These are phyloP conservation scores for Tachina lurida DNA, from an alignment of 2,888 invertebrate genomes.

Conservation along the genomic window DNA sequence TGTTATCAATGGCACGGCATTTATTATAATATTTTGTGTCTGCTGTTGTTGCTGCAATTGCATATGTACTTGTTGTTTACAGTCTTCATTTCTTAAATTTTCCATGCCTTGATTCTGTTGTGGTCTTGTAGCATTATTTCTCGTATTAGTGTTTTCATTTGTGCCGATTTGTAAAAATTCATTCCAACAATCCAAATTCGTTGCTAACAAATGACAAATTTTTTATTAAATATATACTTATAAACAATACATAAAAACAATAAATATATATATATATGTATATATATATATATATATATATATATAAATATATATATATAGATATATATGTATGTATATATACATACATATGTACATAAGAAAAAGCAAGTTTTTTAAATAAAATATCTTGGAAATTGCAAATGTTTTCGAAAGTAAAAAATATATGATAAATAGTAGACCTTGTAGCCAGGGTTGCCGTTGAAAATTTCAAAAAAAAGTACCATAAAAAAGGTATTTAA, in stretches of 20 bases:
- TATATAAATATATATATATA: too few relatives aligned
- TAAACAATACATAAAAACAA: too few relatives aligned
- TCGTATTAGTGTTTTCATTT: conserved; percentile 73
- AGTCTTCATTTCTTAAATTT: conserved; percentile 70
- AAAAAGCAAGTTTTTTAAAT: conserved; percentile 46
- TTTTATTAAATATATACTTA: conserved; percentile 17
- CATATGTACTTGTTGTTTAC: conserved; percentile 74
- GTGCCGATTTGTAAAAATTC: conserved; percentile 80
- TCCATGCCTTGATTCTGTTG: conserved; percentile 72
- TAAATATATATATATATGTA: background rate
- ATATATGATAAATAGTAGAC: too few relatives aligned
- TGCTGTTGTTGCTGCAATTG: conserved; percentile 73
- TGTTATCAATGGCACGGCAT: conserved; percentile 80
- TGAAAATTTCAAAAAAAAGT: too few relatives aligned
- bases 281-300: too few relatives aligned
- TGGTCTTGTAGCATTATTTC: conserved; percentile 65
- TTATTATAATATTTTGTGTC: conserved; percentile 78
- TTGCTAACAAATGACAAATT: conserved; percentile 74
- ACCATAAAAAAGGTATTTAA: too few relatives aligned
- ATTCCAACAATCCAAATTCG: conserved; percentile 81
- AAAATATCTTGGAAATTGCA: background rate
- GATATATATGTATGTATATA: too few relatives aligned
- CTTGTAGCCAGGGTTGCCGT: too few relatives aligned
- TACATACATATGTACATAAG: too few relatives aligned
- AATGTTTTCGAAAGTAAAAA: too few relatives aligned